These are phyloP conservation scores for Polylopha cassiicola DNA, from an alignment of 2,888 invertebrate species.

Conservation along the genomic window DNA sequence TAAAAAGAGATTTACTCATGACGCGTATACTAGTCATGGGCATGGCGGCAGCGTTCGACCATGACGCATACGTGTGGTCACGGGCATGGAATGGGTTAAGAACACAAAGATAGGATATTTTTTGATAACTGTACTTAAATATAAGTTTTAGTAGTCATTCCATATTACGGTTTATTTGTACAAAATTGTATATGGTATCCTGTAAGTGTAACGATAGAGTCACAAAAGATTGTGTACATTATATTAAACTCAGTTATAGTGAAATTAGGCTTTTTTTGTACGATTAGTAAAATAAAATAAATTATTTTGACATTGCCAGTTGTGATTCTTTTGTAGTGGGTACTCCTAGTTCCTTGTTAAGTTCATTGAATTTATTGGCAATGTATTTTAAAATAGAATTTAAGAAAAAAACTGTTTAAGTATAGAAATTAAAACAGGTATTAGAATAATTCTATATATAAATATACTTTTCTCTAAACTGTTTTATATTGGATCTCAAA, in stretches of 20 bases:
- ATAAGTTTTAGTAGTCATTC: constrained; percentile 15
- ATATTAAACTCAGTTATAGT: constrained; percentile 6
- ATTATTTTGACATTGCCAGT: constrained; percentile 17
- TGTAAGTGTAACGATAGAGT: background rate
- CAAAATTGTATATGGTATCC: constrained; percentile 33
- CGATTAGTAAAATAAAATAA: constrained; percentile 14
- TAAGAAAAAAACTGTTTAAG: constrained; percentile 57
- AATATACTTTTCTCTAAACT: constrained; percentile 1
- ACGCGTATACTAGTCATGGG: too few relatives aligned
- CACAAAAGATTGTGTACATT: background rate
- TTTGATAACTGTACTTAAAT: constrained; percentile 26
- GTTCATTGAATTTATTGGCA: constrained; percentile 19
- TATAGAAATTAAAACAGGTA: constrained; percentile 27
- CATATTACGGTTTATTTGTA: constrained; percentile 31
- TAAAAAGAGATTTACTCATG: too few relatives aligned
- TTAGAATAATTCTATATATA: background rate
- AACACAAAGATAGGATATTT: too few relatives aligned
- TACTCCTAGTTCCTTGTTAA: background rate
- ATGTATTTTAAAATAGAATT: constrained; percentile 35
- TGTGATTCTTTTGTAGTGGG: background rate
- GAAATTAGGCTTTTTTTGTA: constrained; percentile 19
- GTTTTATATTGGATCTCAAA: background rate
- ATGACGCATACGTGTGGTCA: too few relatives aligned
- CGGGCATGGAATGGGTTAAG: too few relatives aligned
- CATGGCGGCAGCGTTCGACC: too few relatives aligned